Percentiles rank a stretch among this genome's conserved stretches.
Conservation (phyloP, 2,797 vertebrate species). For the Sebastiscus tertius region DNA sequence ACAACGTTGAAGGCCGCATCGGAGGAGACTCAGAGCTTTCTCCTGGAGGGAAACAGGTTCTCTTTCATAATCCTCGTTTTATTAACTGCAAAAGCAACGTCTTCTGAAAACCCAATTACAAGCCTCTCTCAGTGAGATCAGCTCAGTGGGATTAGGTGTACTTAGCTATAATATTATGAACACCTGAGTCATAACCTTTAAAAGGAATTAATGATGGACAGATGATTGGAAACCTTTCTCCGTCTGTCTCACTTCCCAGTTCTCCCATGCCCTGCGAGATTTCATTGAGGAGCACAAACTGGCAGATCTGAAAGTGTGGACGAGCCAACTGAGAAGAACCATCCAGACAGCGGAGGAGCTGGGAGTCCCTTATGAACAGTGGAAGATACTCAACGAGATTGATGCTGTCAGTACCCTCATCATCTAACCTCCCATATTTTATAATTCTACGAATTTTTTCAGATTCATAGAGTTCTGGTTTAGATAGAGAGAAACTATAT, state of each 20-base stretch:
- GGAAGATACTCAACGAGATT: constrained; percentile 98
- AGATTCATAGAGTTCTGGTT: background rate
- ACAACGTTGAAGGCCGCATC: constrained; percentile 90
- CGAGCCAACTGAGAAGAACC: constrained; percentile 95
- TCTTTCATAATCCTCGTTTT: background rate
- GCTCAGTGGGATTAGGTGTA: background rate
- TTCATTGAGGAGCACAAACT: constrained; percentile 94
- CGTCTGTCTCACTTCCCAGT: constrained; percentile 76
- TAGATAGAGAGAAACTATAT: background rate
- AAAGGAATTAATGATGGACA: background rate
- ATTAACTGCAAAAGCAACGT: background rate
- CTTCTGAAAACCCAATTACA: background rate
- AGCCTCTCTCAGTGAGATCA: background rate
- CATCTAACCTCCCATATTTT: background rate
- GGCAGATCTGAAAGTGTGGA: constrained; percentile 95
- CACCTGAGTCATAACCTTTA: constrained; percentile 4
- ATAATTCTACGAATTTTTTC: background rate
- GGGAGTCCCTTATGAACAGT: constrained; percentile 94
- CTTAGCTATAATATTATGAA: background rate
- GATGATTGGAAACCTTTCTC: background rate
- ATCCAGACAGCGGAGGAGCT: constrained; percentile 96
- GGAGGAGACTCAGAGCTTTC: constrained; percentile 95
- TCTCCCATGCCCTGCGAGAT: constrained; percentile 84
- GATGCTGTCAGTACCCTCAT: constrained; percentile 89
- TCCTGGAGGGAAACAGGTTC: constrained; percentile 85